Base-by-base conservation (phyloP, 2,888 invertebrate genomes). In the Pyrgus malvae region DNA sequence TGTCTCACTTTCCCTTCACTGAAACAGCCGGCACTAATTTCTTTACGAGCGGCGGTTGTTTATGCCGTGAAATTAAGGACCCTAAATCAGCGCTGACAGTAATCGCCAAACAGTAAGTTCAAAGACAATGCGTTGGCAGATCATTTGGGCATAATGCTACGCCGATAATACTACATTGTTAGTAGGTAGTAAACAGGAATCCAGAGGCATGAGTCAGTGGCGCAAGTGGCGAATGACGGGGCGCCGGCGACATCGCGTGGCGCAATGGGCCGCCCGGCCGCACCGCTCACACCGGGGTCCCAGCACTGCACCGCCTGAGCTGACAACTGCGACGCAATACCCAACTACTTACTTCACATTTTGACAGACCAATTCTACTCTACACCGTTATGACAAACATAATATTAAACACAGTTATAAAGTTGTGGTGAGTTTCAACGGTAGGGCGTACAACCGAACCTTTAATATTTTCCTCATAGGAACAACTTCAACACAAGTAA, bases 51-150 rank as follows among this genome's bases (percentile, higher is more conserved):
- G 38, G 21, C 14, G 9, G 66, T 68, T 66, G 65, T 67, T 66
- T 64, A 59, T 61, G 64, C 60, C 57, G 63, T 64, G 67, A 66
- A 68, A 74, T 74, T 70, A 70, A 69, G 66, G 64, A 63, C 64
- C 63, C 68, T 82, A 81, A 81, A 86, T 82, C 80, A 84, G 64
- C 71, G 73, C 67, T 72, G 81, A 81, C 80, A 78, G 83, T 85
- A 77, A 85, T 83, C 74, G 74, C 68, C 64, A 69, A 74, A 80
- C 80, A 81, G 78, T 84, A 78, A 84, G 83, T 82, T 82, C 80
- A 83, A 83, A 85, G 83, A 85, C 84, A 87, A 84, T 84, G 87
- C 84, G 85, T 85, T 85, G 83, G 85, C 82, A 82, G 86, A 83
- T 82, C 78, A 77, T 85, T 85, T 86, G 83, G 80, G 79, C 77